These are phyloP conservation scores for Cinara cedri DNA, from an alignment of 2,888 invertebrate genomes.

Conservation along the genomic window DNA sequence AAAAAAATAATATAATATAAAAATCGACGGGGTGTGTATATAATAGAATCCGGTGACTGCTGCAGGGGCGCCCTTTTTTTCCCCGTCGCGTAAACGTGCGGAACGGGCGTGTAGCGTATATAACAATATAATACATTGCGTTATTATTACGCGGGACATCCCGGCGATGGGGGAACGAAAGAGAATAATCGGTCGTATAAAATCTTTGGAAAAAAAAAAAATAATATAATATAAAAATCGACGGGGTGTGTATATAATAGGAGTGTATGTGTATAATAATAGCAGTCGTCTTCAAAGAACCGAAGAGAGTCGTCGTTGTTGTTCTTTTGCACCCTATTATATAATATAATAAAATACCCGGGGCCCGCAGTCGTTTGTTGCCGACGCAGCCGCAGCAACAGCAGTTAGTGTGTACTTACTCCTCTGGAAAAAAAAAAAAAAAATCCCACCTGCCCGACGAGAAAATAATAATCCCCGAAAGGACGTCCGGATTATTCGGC, in stretches of 20 bases:
- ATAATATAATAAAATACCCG: too few species aligned
- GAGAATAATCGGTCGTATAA: conserved; percentile 28
- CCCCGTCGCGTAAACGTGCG: conserved; percentile 14
- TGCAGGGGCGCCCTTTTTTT: neutral
- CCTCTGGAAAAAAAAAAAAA: too few species aligned
- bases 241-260: too few species aligned
- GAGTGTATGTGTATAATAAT: too few species aligned
- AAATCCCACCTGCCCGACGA: conserved; percentile 34
- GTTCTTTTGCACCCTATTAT: neutral
- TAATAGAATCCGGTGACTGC: neutral
- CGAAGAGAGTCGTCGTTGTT: neutral
- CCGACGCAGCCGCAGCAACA: too few species aligned
- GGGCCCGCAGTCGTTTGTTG: neutral
- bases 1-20: too few species aligned
- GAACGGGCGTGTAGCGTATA: too few species aligned
- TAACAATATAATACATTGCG: too few species aligned
- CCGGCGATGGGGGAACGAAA: too few species aligned
- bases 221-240: too few species aligned
- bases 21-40: too few species aligned
- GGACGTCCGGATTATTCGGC: conserved; percentile 46
- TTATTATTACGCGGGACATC: neutral
- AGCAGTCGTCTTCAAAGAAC: neutral
- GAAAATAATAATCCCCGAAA: conserved; percentile 34
- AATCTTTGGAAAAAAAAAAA: conserved; percentile 9
- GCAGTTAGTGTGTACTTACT: too few species aligned